Evolutionary conservation across 2,113 vertebrate species (phyloP).

Genomic region (Anhinga anhinga): DNA sequence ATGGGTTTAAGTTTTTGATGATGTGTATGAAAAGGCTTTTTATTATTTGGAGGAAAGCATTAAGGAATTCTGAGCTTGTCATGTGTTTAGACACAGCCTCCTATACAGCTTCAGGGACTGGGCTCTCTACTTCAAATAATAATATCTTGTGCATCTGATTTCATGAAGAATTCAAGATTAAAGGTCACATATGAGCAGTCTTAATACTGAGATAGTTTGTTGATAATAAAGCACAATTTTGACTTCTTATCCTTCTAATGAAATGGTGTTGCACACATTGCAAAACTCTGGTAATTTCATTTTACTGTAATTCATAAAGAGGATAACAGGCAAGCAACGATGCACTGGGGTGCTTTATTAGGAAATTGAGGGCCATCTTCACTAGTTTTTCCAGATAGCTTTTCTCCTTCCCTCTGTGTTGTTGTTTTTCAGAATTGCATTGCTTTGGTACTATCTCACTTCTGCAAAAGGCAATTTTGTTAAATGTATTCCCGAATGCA

Average conservation of each 20-base stretch:
- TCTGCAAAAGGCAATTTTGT: constrained; percentile 70
- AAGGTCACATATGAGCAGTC: neutral
- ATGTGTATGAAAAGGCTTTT: neutral
- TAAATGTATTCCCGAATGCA: constrained; percentile 64
- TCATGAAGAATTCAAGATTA: neutral
- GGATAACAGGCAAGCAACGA: constrained; percentile 23
- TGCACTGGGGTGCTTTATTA: constrained; percentile 50
- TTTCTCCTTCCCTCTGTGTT: constrained; percentile 24
- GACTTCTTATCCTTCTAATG: neutral
- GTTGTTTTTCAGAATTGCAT: constrained; percentile 57
- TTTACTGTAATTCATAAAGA: constrained; percentile 32
- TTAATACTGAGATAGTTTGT: neutral
- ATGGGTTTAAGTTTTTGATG: neutral
- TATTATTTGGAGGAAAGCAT: neutral
- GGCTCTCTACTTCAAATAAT: accelerated
- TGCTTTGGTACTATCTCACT: constrained; percentile 46
- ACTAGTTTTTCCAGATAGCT: neutral
- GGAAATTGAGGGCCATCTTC: constrained; percentile 54
- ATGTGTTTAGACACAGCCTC: neutral
- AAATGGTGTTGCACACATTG: constrained; percentile 1
- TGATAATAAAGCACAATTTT: neutral
- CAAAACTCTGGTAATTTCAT: constrained; percentile 50
- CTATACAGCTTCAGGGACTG: neutral
- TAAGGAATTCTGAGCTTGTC: neutral
- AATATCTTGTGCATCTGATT: neutral